Conservation (phyloP, 1,140 invertebrate species). For the Anoplophora glabripennis region DNA sequence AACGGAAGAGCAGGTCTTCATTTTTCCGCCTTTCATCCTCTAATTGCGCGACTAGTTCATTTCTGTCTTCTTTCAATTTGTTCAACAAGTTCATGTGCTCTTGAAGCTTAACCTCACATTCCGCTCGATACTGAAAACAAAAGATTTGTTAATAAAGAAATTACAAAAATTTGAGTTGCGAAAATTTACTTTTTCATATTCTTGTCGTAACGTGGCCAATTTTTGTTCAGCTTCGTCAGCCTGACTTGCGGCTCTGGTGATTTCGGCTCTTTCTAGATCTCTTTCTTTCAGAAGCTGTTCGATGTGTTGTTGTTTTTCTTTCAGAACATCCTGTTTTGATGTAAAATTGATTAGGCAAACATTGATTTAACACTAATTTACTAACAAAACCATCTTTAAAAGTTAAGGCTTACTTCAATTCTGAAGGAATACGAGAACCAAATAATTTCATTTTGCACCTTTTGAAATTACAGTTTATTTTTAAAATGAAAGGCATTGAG, state of each 20-base stretch:
- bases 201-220: constrained; percentile 50
- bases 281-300: constrained; percentile 85
- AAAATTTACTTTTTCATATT: constrained; percentile 55
- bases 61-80: constrained; percentile 64
- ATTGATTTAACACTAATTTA: too few relatives aligned
- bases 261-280: constrained; percentile 82
- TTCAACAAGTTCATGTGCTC: constrained; percentile 48
- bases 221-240: constrained; percentile 66
- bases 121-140: constrained; percentile 52
- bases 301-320: constrained; percentile 91
- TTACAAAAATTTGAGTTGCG: neutral
- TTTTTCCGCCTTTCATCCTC: constrained; percentile 84
- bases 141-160: neutral
- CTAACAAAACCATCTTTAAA: too few relatives aligned
- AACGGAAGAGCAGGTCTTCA: constrained; percentile 88
- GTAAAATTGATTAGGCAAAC: too few relatives aligned
- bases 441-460: too few relatives aligned
- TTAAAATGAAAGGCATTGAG: too few relatives aligned
- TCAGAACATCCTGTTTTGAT: constrained; percentile 71
- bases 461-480: too few relatives aligned
- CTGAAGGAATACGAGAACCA: too few relatives aligned
- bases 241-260: constrained; percentile 68
- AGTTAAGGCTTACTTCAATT: too few relatives aligned
- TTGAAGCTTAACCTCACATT: constrained; percentile 54
- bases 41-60: constrained; percentile 63